Base-by-base conservation (phyloP, 1,140 invertebrate genomes). In the Aphelinus atriplicis region DNA sequence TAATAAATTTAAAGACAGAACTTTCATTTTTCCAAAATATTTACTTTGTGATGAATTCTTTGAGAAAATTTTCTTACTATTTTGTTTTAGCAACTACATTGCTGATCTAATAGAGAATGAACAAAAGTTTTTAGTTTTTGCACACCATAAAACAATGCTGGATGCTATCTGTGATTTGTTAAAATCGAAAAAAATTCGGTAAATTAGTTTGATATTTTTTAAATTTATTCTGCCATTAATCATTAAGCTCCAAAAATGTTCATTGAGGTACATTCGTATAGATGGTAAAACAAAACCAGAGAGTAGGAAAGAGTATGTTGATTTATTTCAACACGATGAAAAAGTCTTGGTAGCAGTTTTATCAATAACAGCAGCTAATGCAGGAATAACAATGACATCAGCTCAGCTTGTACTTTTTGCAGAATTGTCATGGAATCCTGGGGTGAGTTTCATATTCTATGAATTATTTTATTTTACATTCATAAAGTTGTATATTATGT, bases 341-440 rank as follows among this genome's bases (percentile, higher is more conserved):
- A 88, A 88, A 7, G 94, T 90, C 78, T 86, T 90, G 55, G 94
- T 93, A 47, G 98, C 96, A 3, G 90, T 99, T 71, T 88, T 99
- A 26, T 98, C 96, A 5, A 94, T 99, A 63, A 96, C 95, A 50
- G 96, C 98, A 26, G 97, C 97, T 58, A 96, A 95, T 84, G 90
- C 95, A 2, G 97, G 97, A 3, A 91, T 99, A 63, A 99, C 97
- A 4, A 89, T 99, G 51, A 99, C 97, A 0, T 94, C 97, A 3
- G 97, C 98, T 2, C 90, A 92, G 71, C 87, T 97, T 3, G 97
- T 99, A 9, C 87, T 99, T 1, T 99, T 99, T 90, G 96, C 97
- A 0, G 98, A 99, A 89, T 88, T 99, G 62, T 97, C 96, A 85
- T 99, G 97, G 97, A 99, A 98, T 89, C 98, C 98, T 42, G 98